Base-by-base conservation (phyloP, 2,797 vertebrate species). In the Cyclura pinguis region DNA sequence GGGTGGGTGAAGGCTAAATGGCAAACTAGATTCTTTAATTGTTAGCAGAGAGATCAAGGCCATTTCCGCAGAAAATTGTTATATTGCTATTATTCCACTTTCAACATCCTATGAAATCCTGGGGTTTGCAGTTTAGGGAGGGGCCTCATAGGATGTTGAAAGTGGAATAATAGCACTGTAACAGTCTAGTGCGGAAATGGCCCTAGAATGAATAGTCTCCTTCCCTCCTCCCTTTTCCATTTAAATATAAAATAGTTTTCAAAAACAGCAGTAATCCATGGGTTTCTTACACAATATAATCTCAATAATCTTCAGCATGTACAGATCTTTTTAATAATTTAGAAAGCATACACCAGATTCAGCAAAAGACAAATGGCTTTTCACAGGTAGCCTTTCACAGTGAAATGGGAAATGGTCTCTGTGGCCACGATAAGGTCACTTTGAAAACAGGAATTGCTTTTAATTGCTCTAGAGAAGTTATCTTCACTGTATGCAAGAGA, bases 191-290 rank as follows among this genome's bases (percentile, higher is more conserved):
- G 42, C 42, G 42, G 42, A 47, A 47, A 47, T 47, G 42, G 42
- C 91, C 86, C 81, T 10, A 55, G 89, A 92, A 95, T 93, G 87
- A 92, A 91, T 92, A 81, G 91, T 50, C 74, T 89, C 91, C 84
- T 72, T 90, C 91, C 89, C 84, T 92, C 80, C 50, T 69, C 74
- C 92, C 69, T 12, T 87, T 93, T 83, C 90, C 92, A 91, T 93
- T 94, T 91, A 89, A 92, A 94, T 93, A 88, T 93, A 89, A 95
- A 95, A 82, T 59, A 12, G 52, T 90, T 94, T 47, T 62, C 7
- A 84, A 84, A 74, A 92, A 74, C 8, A 57, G n/a, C 72, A 85
- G 55, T 59, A 91, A 90, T 89, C 32, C 1, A 78, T 22, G 52
- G 88, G 67, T 87, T 94, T 89, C 83, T 84, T 88, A 86, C 78